Conservation (phyloP, 2,888 invertebrate species). For the Hyles lineata region DNA sequence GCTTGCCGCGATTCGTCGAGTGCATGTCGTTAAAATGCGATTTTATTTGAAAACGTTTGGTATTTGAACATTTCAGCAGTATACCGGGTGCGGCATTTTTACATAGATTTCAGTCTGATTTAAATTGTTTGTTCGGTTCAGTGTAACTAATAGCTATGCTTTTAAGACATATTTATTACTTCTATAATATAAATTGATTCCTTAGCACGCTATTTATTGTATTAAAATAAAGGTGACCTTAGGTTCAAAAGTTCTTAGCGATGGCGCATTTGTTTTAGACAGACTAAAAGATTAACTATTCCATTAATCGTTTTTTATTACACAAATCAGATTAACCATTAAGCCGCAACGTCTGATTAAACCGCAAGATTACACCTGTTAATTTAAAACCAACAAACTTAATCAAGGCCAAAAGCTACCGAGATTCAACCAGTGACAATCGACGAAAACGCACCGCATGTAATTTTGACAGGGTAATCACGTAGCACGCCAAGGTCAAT, state of each 20-base stretch:
- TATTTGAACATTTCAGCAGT: not conserved
- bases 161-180: not conserved
- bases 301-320: too few relatives aligned
- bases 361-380: not conserved
- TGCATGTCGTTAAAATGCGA: not conserved
- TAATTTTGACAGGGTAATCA: conserved; percentile 7
- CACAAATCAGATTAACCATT: too few relatives aligned
- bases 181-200: not conserved
- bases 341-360: too few relatives aligned
- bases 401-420: not conserved
- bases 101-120: not conserved
- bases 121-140: not conserved
- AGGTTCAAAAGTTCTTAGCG: too few relatives aligned
- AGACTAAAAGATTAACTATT: too few relatives aligned
- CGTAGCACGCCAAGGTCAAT: conserved; percentile 1
- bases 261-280: too few relatives aligned
- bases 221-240: too few relatives aligned
- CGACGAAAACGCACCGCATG: not conserved
- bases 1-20: not conserved
- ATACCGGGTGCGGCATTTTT: not conserved
- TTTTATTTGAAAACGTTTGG: not conserved
- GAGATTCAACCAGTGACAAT: not conserved
- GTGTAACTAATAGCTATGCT: not conserved
- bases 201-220: too few relatives aligned
- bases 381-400: not conserved